Evolutionary conservation across 2,888 invertebrate species (phyloP), one percentile per base, ranked within the genome.

Genomic region (Phlogophora meticulosa): DNA sequence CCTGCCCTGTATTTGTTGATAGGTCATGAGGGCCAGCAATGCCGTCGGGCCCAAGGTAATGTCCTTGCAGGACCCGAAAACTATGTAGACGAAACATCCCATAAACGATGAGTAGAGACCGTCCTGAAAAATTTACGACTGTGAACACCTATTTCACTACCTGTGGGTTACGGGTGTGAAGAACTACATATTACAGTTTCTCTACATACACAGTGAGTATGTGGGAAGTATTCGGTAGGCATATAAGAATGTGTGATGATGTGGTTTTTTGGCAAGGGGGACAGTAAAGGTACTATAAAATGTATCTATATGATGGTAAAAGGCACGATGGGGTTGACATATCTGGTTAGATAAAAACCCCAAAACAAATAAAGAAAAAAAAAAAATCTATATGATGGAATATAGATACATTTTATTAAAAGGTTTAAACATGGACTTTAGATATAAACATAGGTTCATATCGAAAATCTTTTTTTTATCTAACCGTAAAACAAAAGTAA

Each of bases 21-120:
- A 97, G 0, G 98, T 99, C 98, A 99, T 98, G 38, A 99, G 96
- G 0, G 99, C 98, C 96, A 99, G 97, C 63, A 99, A 96, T n/a
- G 99, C 99, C 0, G 99, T 99, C 3, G 99, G 99, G 9, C 99
- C 98, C 69, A 98, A 97, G 7, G 98, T 98, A 65, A 98, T 98
- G 88, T 98, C 98, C 80, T 98, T 98, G 88, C 98, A 98, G 55
- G 98, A 98, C 32, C 99, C 99, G 82, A 99, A 97, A 68, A 99
- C 91, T 56, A 98, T 97, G 94, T 99, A 99, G 43, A 99, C 96
- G 90, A 99, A 98, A 86, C 99, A 98, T 1, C 99, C 99, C 93
- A 98, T 97, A 92, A 99, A 99, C 1, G 99, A 98, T 0, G 99
- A 98, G 94, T 99, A 99, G 56, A 99, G 96, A 4, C 99, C 99